Evolutionary conservation across 2,888 invertebrate species (phyloP).

Genomic region (Xylota segnis): DNA sequence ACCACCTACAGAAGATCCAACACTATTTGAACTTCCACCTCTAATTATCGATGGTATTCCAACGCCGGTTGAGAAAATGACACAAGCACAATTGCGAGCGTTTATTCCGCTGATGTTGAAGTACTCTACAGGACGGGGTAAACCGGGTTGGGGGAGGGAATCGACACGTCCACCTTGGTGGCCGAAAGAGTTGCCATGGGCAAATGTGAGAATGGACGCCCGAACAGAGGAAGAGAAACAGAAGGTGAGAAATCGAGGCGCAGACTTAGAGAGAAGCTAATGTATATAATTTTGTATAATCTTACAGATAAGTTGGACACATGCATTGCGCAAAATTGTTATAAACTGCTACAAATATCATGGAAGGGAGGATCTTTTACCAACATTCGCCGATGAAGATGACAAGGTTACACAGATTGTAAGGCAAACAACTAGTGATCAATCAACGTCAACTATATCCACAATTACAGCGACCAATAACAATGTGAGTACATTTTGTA

Average conservation of each 20-base stretch:
- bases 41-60: constrained; percentile 98
- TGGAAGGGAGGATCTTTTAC: constrained; percentile 96
- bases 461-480: constrained; percentile 77
- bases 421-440: constrained; percentile 80
- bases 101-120: constrained; percentile 99
- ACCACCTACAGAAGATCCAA: constrained; percentile 92
- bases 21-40: constrained; percentile 97
- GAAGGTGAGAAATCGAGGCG: constrained; percentile 87
- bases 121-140: constrained; percentile 98
- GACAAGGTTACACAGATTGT: constrained; percentile 89
- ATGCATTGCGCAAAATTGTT: constrained; percentile 97
- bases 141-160: constrained; percentile 99
- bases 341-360: constrained; percentile 99
- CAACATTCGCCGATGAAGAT: constrained; percentile 96
- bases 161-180: constrained; percentile 98
- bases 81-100: constrained; percentile 97
- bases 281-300: constrained; percentile 1
- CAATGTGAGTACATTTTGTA: constrained; percentile 75
- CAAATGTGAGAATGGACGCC: constrained; percentile 98
- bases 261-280: neutral
- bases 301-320: constrained; percentile 98
- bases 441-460: constrained; percentile 69
- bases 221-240: constrained; percentile 98
- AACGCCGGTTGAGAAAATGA: constrained; percentile 99
- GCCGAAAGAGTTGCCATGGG: constrained; percentile 99